Conservation (phyloP, 2,888 invertebrate species). For the Drosophila formosana region DNA sequence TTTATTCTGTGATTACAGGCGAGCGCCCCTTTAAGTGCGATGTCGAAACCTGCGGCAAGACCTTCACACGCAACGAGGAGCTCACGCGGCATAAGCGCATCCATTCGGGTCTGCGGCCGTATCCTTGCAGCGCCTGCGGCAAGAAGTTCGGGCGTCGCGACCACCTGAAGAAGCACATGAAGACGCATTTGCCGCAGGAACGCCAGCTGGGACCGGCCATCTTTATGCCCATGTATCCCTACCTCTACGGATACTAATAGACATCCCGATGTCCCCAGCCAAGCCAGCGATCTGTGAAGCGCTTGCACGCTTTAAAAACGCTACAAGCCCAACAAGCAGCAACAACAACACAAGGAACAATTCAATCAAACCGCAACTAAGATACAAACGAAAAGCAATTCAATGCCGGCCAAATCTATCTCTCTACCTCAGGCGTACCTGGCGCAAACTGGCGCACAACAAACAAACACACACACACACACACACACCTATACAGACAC, state of each 20-base stretch:
- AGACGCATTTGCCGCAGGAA: slow-evolving; percentile 91
- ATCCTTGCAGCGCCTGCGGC: slow-evolving; percentile 93
- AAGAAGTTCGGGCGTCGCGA: slow-evolving; percentile 97
- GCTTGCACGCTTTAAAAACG: slow-evolving; percentile 76
- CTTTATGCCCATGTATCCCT: slow-evolving; percentile 88
- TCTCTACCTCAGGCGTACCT: slow-evolving; percentile 80
- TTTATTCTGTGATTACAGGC: slow-evolving; percentile 85
- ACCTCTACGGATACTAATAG: slow-evolving; percentile 87
- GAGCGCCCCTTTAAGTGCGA: slow-evolving; percentile 96
- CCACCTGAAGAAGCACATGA: slow-evolving; percentile 96
- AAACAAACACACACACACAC: slow-evolving; percentile 28
- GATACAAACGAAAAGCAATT: slow-evolving; percentile 16
- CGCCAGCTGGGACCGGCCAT: slow-evolving; percentile 88
- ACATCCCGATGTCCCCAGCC: neutral
- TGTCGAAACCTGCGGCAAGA: slow-evolving; percentile 93
- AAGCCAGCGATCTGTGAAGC: slow-evolving; percentile 64
- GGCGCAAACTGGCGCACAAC: slow-evolving; percentile 63
- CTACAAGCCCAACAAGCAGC: slow-evolving; percentile 37
- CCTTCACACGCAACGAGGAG: slow-evolving; percentile 96
- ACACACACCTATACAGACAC: slow-evolving; percentile 7
- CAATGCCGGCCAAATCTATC: slow-evolving; percentile 55
- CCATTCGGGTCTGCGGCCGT: slow-evolving; percentile 94
- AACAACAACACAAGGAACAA: slow-evolving; percentile 15
- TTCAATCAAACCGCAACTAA: slow-evolving; percentile 9
- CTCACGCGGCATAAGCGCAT: slow-evolving; percentile 96